Evolutionary conservation across 2,113 vertebrate species (phyloP).

Genomic region (Cynoglossus semilaevis): DNA sequence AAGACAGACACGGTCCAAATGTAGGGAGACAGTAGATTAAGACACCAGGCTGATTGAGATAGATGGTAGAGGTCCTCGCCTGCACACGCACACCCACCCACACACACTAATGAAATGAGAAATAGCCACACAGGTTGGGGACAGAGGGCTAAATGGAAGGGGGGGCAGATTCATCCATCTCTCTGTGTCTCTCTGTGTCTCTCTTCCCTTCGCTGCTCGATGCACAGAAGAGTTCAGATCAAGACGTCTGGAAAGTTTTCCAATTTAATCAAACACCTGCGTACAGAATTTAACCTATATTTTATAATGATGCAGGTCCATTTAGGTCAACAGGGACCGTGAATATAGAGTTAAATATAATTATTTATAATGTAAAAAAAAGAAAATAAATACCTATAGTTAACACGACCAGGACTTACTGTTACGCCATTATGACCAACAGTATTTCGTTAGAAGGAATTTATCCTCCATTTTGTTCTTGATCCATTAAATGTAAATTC

Average conservation of each 20-base stretch:
- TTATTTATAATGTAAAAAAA: too few relatives aligned
- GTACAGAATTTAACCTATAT: too few relatives aligned
- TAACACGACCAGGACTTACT: too few relatives aligned
- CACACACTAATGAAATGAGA: slow-evolving; percentile 72
- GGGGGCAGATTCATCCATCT: slow-evolving; percentile 42
- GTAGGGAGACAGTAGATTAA: slow-evolving; percentile 70
- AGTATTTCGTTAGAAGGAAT: too few relatives aligned
- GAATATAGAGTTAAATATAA: too few relatives aligned
- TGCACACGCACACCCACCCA: slow-evolving; percentile 35
- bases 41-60: slow-evolving; percentile 70
- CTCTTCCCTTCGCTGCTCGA: slow-evolving; percentile 8
- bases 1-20: slow-evolving; percentile 39
- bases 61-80: slow-evolving; percentile 57
- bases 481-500: too few relatives aligned
- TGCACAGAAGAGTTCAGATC: slow-evolving; percentile 22
- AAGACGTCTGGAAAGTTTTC: slow-evolving; percentile 22
- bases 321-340: too few relatives aligned
- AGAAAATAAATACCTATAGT: too few relatives aligned
- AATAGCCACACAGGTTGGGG: slow-evolving; percentile 58
- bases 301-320: too few relatives aligned
- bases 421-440: too few relatives aligned
- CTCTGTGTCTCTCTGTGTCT: slow-evolving; percentile 53
- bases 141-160: slow-evolving; percentile 60
- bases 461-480: too few relatives aligned
- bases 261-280: slow-evolving; percentile 5